A percentile compares a stretch with the other conserved stretches of the same genome.
Conservation (phyloP, 2,113 vertebrate genomes). For the Romanogobio albipinnatus region DNA sequence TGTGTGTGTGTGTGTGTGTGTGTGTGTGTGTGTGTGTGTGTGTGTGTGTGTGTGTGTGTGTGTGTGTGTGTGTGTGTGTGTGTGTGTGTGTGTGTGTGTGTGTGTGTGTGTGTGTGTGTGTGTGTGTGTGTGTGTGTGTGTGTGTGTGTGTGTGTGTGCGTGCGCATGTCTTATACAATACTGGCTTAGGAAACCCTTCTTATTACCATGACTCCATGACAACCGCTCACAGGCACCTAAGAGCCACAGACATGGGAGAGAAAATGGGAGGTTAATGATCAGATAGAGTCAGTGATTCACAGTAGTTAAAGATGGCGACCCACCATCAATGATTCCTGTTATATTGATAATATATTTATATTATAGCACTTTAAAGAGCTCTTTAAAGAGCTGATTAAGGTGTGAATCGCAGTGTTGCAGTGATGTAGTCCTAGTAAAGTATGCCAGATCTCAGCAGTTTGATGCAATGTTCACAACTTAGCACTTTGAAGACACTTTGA, state of each 20-base stretch:
- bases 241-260: slow-evolving; percentile 18
- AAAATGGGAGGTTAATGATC: slow-evolving; percentile 39
- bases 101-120: slow-evolving; percentile 20
- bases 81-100: too few species aligned
- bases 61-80: too few species aligned
- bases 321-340: background rate
- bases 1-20: too few species aligned
- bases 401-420: background rate
- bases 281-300: slow-evolving; percentile 38
- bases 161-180: slow-evolving; percentile 1
- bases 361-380: background rate
- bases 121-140: slow-evolving; percentile 29
- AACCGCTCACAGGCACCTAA: slow-evolving; percentile 36
- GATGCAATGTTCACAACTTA: background rate
- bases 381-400: slow-evolving; percentile 1
- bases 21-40: too few species aligned
- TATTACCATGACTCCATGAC: slow-evolving; percentile 50
- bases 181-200: slow-evolving; percentile 28
- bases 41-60: too few species aligned
- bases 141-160: slow-evolving; percentile 32
- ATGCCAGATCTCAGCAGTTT: background rate
- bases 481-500: background rate
- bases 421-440: background rate
- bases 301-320: slow-evolving; percentile 24
- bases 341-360: background rate